These are phyloP conservation scores for Phortica okadai DNA, from an alignment of 2,888 invertebrate genomes.

Conservation along the genomic window DNA sequence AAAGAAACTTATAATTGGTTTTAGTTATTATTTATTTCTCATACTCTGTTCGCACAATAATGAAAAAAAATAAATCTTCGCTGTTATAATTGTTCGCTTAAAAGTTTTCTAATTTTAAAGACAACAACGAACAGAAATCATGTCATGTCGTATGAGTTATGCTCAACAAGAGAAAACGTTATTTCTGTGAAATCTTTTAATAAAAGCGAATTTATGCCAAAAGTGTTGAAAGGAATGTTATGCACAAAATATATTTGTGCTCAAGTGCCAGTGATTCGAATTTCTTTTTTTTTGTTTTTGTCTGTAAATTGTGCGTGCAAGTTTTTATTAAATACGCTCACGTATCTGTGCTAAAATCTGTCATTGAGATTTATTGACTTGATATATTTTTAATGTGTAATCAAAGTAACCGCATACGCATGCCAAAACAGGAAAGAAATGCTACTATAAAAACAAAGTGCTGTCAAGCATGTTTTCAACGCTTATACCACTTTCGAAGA, in stretches of 20 bases:
- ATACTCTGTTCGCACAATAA: constrained; percentile 37
- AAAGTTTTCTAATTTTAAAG: not conserved
- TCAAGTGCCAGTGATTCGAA: no score
- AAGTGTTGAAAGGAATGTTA: not conserved
- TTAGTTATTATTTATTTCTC: constrained; percentile 66
- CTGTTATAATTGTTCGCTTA: not conserved
- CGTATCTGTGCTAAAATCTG: constrained; percentile 62
- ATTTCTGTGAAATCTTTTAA: not conserved
- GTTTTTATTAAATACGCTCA: constrained; percentile 47
- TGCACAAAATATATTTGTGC: not conserved
- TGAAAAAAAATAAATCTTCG: not conserved
- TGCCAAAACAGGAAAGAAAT: constrained; percentile 5
- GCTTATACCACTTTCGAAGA: not conserved
- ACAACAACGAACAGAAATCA: not conserved
- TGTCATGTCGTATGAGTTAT: not conserved
- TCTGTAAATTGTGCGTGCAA: not conserved
- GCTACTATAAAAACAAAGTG: not conserved
- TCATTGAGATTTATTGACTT: constrained; percentile 67
- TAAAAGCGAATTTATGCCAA: not conserved
- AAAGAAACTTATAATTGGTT: constrained; percentile 69
- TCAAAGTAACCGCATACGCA: constrained; percentile 25
- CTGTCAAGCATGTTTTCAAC: not conserved
- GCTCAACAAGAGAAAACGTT: not conserved
- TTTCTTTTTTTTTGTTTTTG: not conserved
- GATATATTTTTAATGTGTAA: constrained; percentile 38